phyloP scores from a whole-genome alignment of 92 coral and sea anemone genomes.

The Plumapathes pennacea region DNA sequence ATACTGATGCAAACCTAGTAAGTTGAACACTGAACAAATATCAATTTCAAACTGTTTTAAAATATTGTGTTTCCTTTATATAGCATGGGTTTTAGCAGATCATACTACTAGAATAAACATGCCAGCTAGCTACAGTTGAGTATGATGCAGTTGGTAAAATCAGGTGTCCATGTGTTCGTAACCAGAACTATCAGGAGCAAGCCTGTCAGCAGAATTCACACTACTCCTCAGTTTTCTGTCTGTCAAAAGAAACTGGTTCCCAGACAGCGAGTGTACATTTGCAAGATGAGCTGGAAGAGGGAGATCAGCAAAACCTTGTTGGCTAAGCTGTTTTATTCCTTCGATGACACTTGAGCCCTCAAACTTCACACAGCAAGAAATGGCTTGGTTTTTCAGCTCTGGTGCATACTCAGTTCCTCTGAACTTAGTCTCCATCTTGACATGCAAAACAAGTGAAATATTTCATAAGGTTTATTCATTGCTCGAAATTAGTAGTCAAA shows the following conservation, averaged over 20 bases:
- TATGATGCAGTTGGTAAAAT: no score
- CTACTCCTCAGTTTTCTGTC: slow-evolving; percentile 79
- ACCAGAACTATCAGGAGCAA: no score
- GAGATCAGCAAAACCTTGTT: slow-evolving; percentile 63
- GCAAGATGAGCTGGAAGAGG: slow-evolving; percentile 85
- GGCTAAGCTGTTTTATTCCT: slow-evolving; percentile 75
- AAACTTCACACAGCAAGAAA: slow-evolving; percentile 76
- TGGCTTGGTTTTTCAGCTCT: slow-evolving; percentile 46
- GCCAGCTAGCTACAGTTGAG: no score
- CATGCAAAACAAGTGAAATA: no score
- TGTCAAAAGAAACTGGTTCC: slow-evolving; percentile 71
- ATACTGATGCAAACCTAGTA: no score
- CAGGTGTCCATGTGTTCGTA: no score
- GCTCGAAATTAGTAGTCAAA: not conserved
- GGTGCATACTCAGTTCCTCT: slow-evolving; percentile 39
- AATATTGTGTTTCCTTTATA: no score
- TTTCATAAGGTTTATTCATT: not conserved
- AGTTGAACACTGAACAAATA: no score
- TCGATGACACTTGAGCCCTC: slow-evolving; percentile 90
- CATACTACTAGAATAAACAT: no score
- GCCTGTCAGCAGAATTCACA: no score
- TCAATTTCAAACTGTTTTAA: no score
- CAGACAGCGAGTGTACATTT: slow-evolving; percentile 73
- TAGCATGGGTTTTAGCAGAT: no score
- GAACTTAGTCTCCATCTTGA: slow-evolving; percentile 75